phyloP scores from a whole-genome alignment of 2,797 vertebrate genomes.

The Serranus cabrilla region DNA sequence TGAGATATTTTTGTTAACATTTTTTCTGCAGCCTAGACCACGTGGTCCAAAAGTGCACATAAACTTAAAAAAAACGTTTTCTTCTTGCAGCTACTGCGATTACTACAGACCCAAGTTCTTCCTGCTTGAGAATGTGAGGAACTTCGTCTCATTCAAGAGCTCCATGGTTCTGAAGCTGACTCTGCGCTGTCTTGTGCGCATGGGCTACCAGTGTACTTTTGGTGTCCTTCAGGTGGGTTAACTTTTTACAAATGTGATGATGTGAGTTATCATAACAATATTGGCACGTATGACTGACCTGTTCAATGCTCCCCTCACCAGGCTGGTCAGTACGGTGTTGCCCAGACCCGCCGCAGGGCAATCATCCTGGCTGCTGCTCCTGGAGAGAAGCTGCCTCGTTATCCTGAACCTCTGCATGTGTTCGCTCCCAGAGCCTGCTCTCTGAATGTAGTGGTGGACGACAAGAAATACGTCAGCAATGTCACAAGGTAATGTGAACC shows the following conservation, averaged over 20 bases:
- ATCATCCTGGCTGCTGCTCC: conserved; percentile 96
- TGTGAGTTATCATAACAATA: too few species aligned
- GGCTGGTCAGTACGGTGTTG: conserved; percentile 97
- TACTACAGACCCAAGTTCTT: conserved; percentile 98
- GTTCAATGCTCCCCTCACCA: conserved; percentile 52
- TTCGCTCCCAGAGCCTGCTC: conserved; percentile 96
- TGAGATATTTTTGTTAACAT: background rate
- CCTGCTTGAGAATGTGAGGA: conserved; percentile 96
- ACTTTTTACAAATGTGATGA: background rate
- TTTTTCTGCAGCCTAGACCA: background rate
- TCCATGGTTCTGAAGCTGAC: conserved; percentile 98
- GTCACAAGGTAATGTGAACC: conserved; percentile 90
- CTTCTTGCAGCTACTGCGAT: conserved; percentile 92
- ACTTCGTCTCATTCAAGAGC: conserved; percentile 97
- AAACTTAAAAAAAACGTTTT: background rate
- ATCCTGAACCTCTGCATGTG: conserved; percentile 95
- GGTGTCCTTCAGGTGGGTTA: conserved; percentile 93
- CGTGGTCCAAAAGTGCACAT: background rate
- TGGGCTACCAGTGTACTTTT: conserved; percentile 99
- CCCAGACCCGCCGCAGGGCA: conserved; percentile 94
- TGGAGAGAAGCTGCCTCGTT: conserved; percentile 93
- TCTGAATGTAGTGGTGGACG: conserved; percentile 94
- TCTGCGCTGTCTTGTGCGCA: conserved; percentile 94
- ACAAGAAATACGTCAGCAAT: conserved; percentile 95
- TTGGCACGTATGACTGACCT: background rate